Conservation (phyloP, 2,888 invertebrate genomes). For the Phanerotoma sp. region DNA sequence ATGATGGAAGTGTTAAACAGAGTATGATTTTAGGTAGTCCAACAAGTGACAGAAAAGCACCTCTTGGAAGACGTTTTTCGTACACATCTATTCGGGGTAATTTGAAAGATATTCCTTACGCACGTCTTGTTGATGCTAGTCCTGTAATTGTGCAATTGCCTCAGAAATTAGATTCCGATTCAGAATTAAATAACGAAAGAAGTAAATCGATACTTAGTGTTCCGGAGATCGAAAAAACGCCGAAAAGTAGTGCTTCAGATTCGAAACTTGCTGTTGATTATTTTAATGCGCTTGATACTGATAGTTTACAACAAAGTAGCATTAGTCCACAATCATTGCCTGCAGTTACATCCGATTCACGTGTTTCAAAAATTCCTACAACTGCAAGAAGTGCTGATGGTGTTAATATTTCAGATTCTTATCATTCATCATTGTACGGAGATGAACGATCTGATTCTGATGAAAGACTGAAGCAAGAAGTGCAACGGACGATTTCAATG, state of each 20-base stretch:
- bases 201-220: constrained; percentile 58
- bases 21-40: constrained; percentile 56
- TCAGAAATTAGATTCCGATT: constrained; percentile 72
- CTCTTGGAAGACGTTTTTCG: constrained; percentile 64
- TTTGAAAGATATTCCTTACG: constrained; percentile 75
- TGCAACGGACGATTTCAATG: constrained; percentile 82
- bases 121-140: constrained; percentile 73
- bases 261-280: constrained; percentile 81
- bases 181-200: constrained; percentile 65
- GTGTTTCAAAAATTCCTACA: constrained; percentile 53
- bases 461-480: constrained; percentile 64
- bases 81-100: constrained; percentile 63
- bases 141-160: constrained; percentile 57
- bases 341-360: constrained; percentile 43
- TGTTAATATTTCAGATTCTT: constrained; percentile 68
- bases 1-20: constrained; percentile 45
- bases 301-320: constrained; percentile 43
- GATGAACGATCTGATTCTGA: constrained; percentile 62
- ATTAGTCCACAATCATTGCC: constrained; percentile 50
- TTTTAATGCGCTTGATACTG: constrained; percentile 59
- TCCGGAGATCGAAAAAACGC: constrained; percentile 60
- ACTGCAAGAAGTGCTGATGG: constrained; percentile 57
- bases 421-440: constrained; percentile 63
- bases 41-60: constrained; percentile 51
- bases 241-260: constrained; percentile 84